Conservation (phyloP, 2,797 vertebrate genomes). For the Argentina silus region DNA sequence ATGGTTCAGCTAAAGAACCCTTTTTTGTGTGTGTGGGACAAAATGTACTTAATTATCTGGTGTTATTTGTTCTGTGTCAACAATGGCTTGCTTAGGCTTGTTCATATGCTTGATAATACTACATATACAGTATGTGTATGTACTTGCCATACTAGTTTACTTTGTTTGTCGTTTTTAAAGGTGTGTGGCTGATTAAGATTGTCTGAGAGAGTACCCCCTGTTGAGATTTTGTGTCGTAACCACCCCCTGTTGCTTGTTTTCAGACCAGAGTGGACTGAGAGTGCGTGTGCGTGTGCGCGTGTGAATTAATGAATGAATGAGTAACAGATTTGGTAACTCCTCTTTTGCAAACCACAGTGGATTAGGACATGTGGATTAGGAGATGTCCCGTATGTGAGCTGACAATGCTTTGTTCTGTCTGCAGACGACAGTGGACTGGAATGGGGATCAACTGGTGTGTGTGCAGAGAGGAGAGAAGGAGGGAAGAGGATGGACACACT, state of each 20-base stretch:
- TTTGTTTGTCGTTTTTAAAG: conserved; percentile 6
- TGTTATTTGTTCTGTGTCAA: background rate
- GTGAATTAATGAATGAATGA: background rate
- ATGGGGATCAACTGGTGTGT: conserved; percentile 87
- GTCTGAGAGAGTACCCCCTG: background rate
- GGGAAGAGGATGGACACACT: conserved; percentile 93
- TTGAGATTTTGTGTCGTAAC: conserved; percentile 28
- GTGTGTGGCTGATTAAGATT: background rate
- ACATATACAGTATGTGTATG: background rate
- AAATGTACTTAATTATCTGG: background rate
- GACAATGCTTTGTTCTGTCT: conserved; percentile 23
- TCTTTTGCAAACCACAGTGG: background rate
- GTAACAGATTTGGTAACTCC: background rate
- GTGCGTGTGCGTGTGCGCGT: conserved; percentile 22
- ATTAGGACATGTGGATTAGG: background rate
- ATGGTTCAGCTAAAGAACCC: too few species aligned
- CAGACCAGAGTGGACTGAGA: background rate
- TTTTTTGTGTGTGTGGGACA: background rate
- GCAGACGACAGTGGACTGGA: conserved; percentile 90
- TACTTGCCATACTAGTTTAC: conserved; percentile 17
- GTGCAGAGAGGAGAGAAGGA: conserved; percentile 89
- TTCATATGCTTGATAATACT: background rate
- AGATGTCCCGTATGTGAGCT: background rate
- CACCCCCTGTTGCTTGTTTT: conserved; percentile 25
- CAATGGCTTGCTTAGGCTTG: background rate